Percentiles rank a stretch among this genome's conserved stretches.
Conservation (phyloP, 53 echinoderm and acorn worm genomes). For the Echinometra lucunter region DNA sequence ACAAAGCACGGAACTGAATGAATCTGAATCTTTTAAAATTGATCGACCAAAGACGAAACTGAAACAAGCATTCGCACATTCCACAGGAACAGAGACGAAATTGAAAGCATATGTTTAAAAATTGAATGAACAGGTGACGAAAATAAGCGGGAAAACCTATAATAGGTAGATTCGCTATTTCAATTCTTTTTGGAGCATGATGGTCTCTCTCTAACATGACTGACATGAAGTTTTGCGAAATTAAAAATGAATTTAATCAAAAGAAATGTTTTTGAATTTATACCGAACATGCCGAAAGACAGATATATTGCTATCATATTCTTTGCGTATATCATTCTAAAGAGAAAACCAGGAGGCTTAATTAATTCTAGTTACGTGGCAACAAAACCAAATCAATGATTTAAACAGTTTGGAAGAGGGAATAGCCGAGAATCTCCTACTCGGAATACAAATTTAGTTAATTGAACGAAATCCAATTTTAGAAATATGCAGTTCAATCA, state of each 20-base stretch:
- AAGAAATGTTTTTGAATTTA: too few species aligned
- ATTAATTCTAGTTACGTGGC: neutral
- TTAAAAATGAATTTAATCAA: neutral
- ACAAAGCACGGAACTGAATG: too few species aligned
- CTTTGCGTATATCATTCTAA: neutral
- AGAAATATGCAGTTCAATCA: neutral
- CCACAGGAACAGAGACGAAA: too few species aligned
- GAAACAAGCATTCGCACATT: too few species aligned
- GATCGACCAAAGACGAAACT: too few species aligned
- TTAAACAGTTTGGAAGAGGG: neutral
- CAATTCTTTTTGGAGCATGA: neutral
- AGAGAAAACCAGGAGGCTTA: neutral
- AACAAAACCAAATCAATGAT: neutral
- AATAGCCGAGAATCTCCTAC: neutral
- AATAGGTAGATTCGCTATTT: neutral
- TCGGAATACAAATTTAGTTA: neutral
- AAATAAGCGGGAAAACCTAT: too few species aligned
- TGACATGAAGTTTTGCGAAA: neutral
- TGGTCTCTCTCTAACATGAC: neutral
- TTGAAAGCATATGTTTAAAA: too few species aligned
- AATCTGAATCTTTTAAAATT: too few species aligned
- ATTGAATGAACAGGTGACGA: too few species aligned
- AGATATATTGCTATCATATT: neutral
- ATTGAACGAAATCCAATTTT: conserved; percentile 25
- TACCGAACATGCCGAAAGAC: too few species aligned